Evolutionary conservation across 2,797 vertebrate species (phyloP), one percentile per base, ranked within the genome.

Genomic region (Acestrorhynchus altus): DNA sequence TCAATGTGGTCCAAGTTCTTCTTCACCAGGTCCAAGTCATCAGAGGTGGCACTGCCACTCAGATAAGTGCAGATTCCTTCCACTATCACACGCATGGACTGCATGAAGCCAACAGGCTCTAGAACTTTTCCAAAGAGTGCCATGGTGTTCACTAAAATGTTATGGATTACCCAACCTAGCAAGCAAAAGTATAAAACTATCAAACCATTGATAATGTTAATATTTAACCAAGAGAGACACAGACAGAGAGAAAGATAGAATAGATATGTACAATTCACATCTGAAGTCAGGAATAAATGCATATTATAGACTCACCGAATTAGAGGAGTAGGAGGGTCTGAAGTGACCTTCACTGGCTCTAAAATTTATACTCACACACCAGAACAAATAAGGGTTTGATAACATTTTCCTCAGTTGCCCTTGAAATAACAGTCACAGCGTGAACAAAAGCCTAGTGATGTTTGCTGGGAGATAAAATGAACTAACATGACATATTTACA

Each of bases 71-170:
- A 90, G 51, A 90, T 82, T 0, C 89, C 88, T 75, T 92, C 83
- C 0, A 91, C 91, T 57, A 92, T 63, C 1, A 91, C 87, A 61
- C 89, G 91, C 76, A 92, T 84, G 22, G 92, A 89, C 79, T 93
- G 92, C 85, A 93, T 91, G 86, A 90, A 93, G 76, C 89, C 90
- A 40, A 90, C 90, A 4, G 93, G 92, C 80, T 94, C 93, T 81
- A 93, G 84, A 42, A 91, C 87, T 84, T 92, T 93, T 20, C 89
- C 90, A 77, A 93, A 93, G 74, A 92, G 87, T 0, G 92, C 88
- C 93, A 93, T 94, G 77, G 28, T 64, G 73, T 35, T 5, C 7
- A 59, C 72, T 56, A 44, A 31, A 63, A 54, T 44, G 16, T 52
- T 59, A 49, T 54, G 35, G 40, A 24, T 69, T 5, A 57, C 15